phyloP scores from a whole-genome alignment of 2,888 invertebrate genomes.

The Andrena haemorrhoa region DNA sequence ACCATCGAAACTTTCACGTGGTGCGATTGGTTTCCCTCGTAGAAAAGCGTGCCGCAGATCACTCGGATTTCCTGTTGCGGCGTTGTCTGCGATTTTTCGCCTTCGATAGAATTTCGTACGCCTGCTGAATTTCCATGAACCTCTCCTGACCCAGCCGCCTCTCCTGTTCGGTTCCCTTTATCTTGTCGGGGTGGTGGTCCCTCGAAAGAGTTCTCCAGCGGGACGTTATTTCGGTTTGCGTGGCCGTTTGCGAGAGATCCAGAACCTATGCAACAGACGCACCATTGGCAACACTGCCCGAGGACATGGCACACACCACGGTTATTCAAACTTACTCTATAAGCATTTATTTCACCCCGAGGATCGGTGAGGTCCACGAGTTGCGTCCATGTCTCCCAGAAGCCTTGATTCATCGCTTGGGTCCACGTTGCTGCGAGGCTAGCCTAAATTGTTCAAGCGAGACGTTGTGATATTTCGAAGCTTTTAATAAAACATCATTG shows the following conservation, averaged over 20 bases:
- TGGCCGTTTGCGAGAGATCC: slow-evolving; percentile 91
- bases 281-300: background rate
- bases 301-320: background rate
- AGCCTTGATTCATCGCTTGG: slow-evolving; percentile 94
- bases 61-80: slow-evolving; percentile 87
- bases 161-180: slow-evolving; percentile 89
- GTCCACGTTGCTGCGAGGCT: slow-evolving; percentile 90
- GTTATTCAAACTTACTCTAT: slow-evolving; percentile 87
- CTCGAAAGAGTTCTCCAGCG: slow-evolving; percentile 93
- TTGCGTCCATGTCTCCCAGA: slow-evolving; percentile 92
- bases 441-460: slow-evolving; percentile 66
- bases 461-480: background rate
- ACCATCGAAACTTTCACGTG: background rate
- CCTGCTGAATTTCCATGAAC: slow-evolving; percentile 97
- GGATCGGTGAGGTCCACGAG: slow-evolving; percentile 95
- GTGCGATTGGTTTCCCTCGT: background rate
- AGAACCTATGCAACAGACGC: slow-evolving; percentile 87
- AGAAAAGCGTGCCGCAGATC: background rate
- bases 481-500: too few relatives aligned
- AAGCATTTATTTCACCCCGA: slow-evolving; percentile 95
- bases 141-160: slow-evolving; percentile 91
- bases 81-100: slow-evolving; percentile 91
- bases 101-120: slow-evolving; percentile 95
- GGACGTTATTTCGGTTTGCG: slow-evolving; percentile 94
- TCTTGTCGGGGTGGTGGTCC: slow-evolving; percentile 96